These are phyloP conservation scores for Drosophila bocki DNA, from an alignment of 1,140 invertebrate species.

Conservation along the genomic window DNA sequence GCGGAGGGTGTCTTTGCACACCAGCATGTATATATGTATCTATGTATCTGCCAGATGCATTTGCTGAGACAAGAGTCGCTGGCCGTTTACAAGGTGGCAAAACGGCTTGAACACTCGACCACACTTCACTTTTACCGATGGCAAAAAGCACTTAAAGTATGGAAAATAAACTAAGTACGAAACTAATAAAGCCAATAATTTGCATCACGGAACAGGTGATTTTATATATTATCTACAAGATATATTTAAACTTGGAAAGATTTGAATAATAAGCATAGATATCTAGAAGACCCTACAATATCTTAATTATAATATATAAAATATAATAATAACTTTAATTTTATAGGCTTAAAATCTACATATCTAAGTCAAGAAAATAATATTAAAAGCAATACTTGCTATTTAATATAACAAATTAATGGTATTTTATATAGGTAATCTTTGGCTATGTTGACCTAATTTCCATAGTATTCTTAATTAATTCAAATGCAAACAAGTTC, in stretches of 20 bases:
- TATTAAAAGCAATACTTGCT: not conserved
- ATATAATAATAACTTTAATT: no score
- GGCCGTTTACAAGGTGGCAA: not conserved
- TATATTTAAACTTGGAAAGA: not conserved
- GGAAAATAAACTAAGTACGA: not conserved
- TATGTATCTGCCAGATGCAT: constrained; percentile 12
- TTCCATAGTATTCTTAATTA: not conserved
- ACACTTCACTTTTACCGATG: constrained; percentile 4
- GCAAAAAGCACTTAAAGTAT: not conserved
- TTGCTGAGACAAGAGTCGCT: not conserved
- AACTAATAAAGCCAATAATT: not conserved
- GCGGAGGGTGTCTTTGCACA: not conserved
- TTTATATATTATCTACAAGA: not conserved
- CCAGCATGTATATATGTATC: not conserved
- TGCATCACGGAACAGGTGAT: not conserved
- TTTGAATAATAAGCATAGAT: not conserved
- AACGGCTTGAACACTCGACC: not conserved
- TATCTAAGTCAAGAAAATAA: not conserved
- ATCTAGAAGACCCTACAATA: no score
- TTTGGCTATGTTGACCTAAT: not conserved
- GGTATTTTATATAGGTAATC: not conserved
- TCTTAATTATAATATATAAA: no score
- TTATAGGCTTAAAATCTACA: not conserved
- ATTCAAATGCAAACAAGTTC: not conserved
- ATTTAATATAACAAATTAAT: not conserved